These are phyloP conservation scores for Benthosema pterotum DNA, from an alignment of 2,797 vertebrate genomes.

Conservation along the genomic window DNA sequence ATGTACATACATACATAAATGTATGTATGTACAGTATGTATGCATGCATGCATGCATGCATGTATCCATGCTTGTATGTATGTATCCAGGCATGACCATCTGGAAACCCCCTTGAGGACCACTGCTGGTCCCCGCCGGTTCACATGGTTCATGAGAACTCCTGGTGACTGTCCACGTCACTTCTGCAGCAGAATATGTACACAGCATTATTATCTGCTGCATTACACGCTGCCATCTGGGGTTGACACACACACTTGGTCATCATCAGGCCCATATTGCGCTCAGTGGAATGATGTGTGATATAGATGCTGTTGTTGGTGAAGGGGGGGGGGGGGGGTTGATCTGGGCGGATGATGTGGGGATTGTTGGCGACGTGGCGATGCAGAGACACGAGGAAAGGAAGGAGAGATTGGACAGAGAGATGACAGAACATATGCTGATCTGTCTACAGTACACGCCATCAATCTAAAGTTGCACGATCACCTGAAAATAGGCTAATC, in stretches of 20 bases:
- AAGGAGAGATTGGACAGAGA: conserved; percentile 1
- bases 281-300: conserved; percentile 65
- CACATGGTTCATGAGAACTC: no score
- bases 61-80: no score
- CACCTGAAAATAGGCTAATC: conserved; percentile 68
- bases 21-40: no score
- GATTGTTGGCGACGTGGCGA: not conserved
- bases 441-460: conserved; percentile 51
- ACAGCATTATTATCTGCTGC: conserved; percentile 6
- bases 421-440: conserved; percentile 71
- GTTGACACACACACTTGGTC: conserved; percentile 64
- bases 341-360: not conserved
- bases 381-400: not conserved
- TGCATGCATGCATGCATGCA: no score
- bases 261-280: conserved; percentile 49
- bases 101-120: no score
- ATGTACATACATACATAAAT: no score
- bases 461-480: conserved; percentile 75
- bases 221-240: conserved; percentile 49
- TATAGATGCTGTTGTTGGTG: conserved; percentile 47
- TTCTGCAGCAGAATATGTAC: conserved; percentile 15
- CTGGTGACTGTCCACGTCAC: conserved; percentile 15
- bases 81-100: no score
- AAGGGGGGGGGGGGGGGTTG: conserved; percentile 9
- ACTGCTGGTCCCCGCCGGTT: no score